phyloP scores from a whole-genome alignment of 2,888 invertebrate genomes.

The Slavum lentiscoides region DNA sequence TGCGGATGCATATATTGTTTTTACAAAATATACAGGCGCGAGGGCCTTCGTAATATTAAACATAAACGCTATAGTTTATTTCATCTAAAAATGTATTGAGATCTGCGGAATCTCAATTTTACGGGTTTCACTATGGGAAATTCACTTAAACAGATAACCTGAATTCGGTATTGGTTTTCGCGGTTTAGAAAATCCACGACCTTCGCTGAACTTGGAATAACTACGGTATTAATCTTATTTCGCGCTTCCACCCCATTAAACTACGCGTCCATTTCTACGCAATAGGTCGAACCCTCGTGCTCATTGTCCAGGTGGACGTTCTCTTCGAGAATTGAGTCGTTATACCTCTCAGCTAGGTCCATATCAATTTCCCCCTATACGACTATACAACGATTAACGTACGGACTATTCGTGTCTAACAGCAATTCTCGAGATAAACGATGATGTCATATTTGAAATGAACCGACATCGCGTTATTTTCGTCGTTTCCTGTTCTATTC shows the following conservation, averaged over 20 bases:
- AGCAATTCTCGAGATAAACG: constrained; percentile 28
- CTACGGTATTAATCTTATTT: constrained; percentile 19
- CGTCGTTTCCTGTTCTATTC: neutral
- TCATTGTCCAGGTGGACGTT: constrained; percentile 26
- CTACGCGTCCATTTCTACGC: constrained; percentile 7
- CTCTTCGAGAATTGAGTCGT: constrained; percentile 38
- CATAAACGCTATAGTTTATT: neutral
- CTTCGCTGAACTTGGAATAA: neutral
- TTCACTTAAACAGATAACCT: neutral
- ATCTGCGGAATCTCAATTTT: neutral
- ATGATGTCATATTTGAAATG: constrained; percentile 9
- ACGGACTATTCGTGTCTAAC: constrained; percentile 40
- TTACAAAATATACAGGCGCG: too few species aligned
- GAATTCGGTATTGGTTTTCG: neutral
- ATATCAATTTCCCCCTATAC: constrained; percentile 36
- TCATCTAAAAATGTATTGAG: neutral
- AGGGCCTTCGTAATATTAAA: too few species aligned
- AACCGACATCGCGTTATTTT: neutral
- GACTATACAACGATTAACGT: neutral
- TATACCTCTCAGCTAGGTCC: neutral
- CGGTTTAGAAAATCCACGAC: neutral
- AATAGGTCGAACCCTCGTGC: constrained; percentile 7
- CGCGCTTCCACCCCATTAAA: constrained; percentile 3
- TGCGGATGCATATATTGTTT: too few species aligned
- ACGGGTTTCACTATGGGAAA: neutral